Percentiles rank a stretch among this genome's conserved stretches.
phyloP scores from a whole-genome alignment of 2,797 vertebrate species.

The Lycodopsis pacificus region DNA sequence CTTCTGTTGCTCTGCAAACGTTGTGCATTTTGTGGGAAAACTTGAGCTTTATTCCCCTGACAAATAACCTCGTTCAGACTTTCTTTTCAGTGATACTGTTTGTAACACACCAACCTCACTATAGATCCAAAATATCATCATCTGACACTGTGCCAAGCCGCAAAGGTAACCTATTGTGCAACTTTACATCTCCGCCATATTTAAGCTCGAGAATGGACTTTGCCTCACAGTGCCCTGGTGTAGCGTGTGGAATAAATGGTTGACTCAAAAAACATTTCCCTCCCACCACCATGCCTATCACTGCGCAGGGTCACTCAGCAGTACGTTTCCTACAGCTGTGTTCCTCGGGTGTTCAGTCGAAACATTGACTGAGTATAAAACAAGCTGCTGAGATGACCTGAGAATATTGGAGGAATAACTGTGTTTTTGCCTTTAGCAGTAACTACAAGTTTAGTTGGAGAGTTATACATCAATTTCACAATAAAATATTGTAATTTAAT shows the following conservation, averaged over 20 bases:
- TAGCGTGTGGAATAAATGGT: conserved; percentile 60
- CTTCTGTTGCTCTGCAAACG: background rate
- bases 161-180: conserved; percentile 45
- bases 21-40: background rate
- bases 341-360: conserved; percentile 11
- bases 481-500: background rate
- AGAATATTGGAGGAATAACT: conserved; percentile 16
- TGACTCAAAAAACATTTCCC: conserved; percentile 52
- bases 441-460: background rate
- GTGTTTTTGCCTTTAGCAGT: background rate
- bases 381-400: conserved; percentile 32
- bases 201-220: conserved; percentile 62
- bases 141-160: conserved; percentile 13
- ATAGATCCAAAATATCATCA: conserved; percentile 8
- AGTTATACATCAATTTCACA: conserved; percentile 10
- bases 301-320: conserved; percentile 28
- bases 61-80: background rate
- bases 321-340: conserved; percentile 25
- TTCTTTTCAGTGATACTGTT: background rate
- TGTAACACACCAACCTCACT: background rate
- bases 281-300: conserved; percentile 38
- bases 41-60: background rate
- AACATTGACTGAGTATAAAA: conserved; percentile 36
- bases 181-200: conserved; percentile 60
- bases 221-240: conserved; percentile 35